Conservation (phyloP, 2,888 invertebrate species). For the Epirrhoe tristata region DNA sequence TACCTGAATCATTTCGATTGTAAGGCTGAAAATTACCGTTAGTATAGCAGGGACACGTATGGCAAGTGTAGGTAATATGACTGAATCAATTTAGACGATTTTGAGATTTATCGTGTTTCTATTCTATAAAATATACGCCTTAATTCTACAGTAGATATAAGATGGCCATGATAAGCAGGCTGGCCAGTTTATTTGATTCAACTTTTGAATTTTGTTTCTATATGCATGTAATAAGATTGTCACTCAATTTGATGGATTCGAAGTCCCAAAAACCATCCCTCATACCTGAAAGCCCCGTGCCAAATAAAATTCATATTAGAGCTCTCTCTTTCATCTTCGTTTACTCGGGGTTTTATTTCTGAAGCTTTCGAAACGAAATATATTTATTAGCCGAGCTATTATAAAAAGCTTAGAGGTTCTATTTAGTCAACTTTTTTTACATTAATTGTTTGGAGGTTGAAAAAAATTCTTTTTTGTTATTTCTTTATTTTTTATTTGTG, state of each 20-base stretch:
- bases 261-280: constrained; percentile 30
- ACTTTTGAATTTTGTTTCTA: constrained; percentile 40
- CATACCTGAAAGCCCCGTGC: constrained; percentile 8
- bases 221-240: constrained; percentile 42
- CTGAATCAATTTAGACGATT: no score
- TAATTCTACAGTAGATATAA: no score
- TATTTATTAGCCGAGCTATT: background rate
- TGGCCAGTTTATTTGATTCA: background rate
- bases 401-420: background rate
- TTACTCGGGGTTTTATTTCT: constrained; percentile 1
- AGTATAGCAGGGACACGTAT: no score
- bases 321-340: constrained; percentile 1
- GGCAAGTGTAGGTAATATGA: no score
- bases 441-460: background rate
- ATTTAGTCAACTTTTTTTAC: background rate
- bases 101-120: no score
- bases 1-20: background rate
- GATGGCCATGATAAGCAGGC: background rate
- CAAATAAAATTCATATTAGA: constrained; percentile 19
- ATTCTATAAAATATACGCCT: no score
- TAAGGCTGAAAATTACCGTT: background rate
- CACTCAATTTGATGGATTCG: constrained; percentile 55
- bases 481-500: no score
- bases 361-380: background rate
- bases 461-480: background rate